Conservation (phyloP, 1,140 invertebrate genomes). For the Bombus cullumanus region DNA sequence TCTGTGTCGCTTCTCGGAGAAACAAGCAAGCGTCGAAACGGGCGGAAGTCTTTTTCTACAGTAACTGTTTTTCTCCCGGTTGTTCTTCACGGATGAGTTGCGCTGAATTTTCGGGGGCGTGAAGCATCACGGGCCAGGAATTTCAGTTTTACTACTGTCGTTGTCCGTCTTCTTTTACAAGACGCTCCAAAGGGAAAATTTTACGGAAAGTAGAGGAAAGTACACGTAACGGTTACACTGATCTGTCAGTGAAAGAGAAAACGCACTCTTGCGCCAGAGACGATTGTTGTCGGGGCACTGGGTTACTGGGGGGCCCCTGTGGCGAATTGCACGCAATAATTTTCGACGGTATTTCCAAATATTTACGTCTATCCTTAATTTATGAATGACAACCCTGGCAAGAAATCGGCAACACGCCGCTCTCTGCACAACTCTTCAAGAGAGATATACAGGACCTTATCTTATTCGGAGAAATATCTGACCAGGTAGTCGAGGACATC, state of each 20-base stretch:
- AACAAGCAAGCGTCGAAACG: too few species aligned
- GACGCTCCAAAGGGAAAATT: neutral
- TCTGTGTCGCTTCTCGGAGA: neutral
- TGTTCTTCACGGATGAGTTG: constrained; percentile 19
- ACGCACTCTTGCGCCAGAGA: neutral
- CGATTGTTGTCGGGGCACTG: constrained; percentile 54
- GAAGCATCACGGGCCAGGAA: neutral
- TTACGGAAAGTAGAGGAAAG: neutral
- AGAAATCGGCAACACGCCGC: neutral
- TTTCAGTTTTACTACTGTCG: neutral
- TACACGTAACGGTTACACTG: neutral
- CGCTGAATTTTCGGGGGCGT: neutral
- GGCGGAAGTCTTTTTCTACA: neutral
- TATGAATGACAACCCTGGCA: constrained; percentile 10
- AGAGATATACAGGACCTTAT: neutral
- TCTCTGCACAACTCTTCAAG: neutral
- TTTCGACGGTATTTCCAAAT: constrained; percentile 55
- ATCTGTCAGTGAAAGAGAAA: constrained; percentile 23
- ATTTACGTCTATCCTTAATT: constrained; percentile 59
- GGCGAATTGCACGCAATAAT: constrained; percentile 69
- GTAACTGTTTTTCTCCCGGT: neutral
- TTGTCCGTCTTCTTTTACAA: neutral
- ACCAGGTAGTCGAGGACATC: neutral
- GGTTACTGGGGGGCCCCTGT: constrained; percentile 51
- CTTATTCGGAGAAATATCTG: neutral